Conservation (phyloP, 2,797 vertebrate species). For the Sus cebifrons region DNA sequence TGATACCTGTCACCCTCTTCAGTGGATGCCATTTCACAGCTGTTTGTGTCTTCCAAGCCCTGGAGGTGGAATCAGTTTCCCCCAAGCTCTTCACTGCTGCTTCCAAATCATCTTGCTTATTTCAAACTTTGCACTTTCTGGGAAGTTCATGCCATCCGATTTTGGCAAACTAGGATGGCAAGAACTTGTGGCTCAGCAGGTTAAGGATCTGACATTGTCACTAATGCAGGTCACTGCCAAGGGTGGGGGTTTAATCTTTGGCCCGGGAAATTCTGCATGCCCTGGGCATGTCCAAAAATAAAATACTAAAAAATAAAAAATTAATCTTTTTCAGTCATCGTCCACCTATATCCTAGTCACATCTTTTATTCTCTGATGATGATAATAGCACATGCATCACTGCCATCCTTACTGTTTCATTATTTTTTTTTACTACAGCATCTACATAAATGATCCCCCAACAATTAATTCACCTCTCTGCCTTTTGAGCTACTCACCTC, state of each 20-base stretch:
- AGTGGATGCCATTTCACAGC: neutral
- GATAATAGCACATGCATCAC: neutral
- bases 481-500: neutral
- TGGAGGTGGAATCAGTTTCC: neutral
- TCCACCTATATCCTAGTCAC: neutral
- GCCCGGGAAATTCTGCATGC: too few species aligned
- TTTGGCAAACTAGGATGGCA: too few species aligned
- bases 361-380: neutral
- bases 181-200: too few species aligned
- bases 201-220: too few species aligned
- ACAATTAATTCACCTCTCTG: neutral
- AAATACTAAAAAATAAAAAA: too few species aligned
- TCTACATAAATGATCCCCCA: neutral
- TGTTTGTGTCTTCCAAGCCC: neutral
- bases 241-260: too few species aligned
- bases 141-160: neutral
- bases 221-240: too few species aligned
- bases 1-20: too few species aligned
- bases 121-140: neutral
- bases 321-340: neutral
- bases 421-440: neutral
- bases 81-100: neutral
- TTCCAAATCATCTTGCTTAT: neutral
- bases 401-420: neutral
- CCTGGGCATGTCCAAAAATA: too few species aligned